Evolutionary conservation across 2,113 vertebrate species (phyloP).

Genomic region (Zosterops pallidus): DNA sequence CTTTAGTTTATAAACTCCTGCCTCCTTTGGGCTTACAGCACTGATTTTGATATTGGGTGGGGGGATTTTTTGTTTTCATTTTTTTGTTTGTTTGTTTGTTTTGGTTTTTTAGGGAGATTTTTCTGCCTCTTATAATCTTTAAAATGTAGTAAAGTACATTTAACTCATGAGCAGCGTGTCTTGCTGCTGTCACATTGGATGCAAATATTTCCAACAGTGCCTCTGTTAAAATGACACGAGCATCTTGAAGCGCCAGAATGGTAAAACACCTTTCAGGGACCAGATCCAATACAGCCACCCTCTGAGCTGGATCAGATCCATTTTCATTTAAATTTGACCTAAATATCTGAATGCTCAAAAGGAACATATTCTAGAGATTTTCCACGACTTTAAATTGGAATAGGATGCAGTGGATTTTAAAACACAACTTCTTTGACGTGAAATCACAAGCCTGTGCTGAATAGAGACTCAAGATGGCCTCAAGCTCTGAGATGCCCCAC

Average conservation of each 20-base stretch:
- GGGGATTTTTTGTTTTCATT: not conserved
- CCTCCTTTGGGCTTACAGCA: not conserved
- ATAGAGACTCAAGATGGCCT: not conserved
- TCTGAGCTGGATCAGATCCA: conserved; percentile 23
- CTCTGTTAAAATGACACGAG: conserved; percentile 21
- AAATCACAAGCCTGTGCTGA: not conserved
- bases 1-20: conserved; percentile 12
- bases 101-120: not conserved
- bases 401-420: not conserved
- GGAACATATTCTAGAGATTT: not conserved
- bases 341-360: not conserved
- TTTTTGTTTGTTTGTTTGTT: not conserved
- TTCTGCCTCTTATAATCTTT: not conserved
- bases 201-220: conserved; percentile 14
- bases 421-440: not conserved
- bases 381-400: not conserved
- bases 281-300: not conserved
- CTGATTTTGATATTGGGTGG: not conserved
- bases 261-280: conserved; percentile 45
- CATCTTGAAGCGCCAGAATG: not conserved
- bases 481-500: not conserved
- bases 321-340: conserved; percentile 47
- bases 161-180: not conserved
- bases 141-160: not conserved
- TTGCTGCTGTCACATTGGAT: not conserved